These are phyloP conservation scores for Hippocampus abdominalis DNA, from an alignment of 2,113 vertebrate genomes.

Conservation along the genomic window DNA sequence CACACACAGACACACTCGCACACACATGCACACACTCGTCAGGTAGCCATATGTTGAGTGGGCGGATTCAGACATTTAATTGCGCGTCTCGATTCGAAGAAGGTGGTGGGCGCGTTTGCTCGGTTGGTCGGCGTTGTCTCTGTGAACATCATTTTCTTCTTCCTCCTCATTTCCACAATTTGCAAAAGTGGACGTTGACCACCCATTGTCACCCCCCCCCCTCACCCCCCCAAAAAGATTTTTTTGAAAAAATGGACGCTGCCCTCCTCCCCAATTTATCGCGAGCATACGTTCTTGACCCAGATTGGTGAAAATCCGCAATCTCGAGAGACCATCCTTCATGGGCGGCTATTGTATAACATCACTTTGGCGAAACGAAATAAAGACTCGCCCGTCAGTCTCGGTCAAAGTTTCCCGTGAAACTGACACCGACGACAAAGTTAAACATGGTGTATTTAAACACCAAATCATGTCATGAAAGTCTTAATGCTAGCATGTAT, in stretches of 20 bases:
- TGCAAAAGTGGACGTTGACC: not conserved
- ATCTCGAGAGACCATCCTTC: too few species aligned
- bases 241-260: not conserved
- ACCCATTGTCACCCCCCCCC: not conserved
- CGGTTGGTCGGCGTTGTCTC: conserved; percentile 50
- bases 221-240: not conserved
- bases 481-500: not conserved
- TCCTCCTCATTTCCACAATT: conserved; percentile 1
- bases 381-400: not conserved
- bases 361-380: not conserved
- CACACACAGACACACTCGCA: conserved; percentile 26
- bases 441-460: not conserved
- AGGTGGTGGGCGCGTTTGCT: conserved; percentile 61
- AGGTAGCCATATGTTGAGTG: conserved; percentile 63
- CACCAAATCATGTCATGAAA: not conserved
- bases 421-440: not conserved
- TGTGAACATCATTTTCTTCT: conserved; percentile 46
- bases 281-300: not conserved
- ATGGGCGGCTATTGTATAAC: not conserved
- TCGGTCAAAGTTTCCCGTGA: not conserved
- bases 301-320: not conserved
- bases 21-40: conserved; percentile 48
- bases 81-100: conserved; percentile 54
- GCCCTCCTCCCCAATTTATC: not conserved
- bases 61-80: conserved; percentile 59